Percentiles rank a stretch among this genome's conserved stretches.
Conservation (phyloP, 2,888 invertebrate genomes). For the Aporophyla nigra region DNA sequence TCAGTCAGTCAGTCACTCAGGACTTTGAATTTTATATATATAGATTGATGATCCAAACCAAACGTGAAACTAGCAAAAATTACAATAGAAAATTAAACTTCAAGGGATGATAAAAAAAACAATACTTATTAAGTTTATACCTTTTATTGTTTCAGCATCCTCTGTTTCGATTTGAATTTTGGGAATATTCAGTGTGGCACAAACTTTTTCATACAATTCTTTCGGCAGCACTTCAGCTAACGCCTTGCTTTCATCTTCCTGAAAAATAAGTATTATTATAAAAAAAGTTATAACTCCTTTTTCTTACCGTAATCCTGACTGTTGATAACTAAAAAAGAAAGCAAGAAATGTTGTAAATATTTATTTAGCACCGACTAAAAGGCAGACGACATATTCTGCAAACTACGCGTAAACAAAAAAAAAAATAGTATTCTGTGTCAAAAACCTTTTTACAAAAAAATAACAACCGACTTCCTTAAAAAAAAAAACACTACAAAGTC, state of each 20-base stretch:
- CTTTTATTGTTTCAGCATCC: conserved; percentile 60
- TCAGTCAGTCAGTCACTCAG: too few species aligned
- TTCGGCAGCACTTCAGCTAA: conserved; percentile 81
- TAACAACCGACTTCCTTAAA: too few species aligned
- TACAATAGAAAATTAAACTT: neutral
- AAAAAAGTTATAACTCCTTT: neutral
- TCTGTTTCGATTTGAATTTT: conserved; percentile 51
- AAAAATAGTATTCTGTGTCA: too few species aligned
- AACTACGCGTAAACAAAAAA: too few species aligned
- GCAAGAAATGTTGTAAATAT: neutral
- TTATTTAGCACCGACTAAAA: neutral
- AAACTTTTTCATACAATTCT: conserved; percentile 83
- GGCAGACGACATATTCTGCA: neutral
- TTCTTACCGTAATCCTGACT: conserved; percentile 59
- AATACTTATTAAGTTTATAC: conserved; percentile 61
- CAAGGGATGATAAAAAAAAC: neutral
- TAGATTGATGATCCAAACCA: neutral
- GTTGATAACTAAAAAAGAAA: neutral
- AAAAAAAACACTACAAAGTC: too few species aligned
- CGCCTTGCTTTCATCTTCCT: conserved; percentile 78
- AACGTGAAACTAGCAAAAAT: neutral
- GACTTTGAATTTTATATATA: too few species aligned
- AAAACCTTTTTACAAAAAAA: too few species aligned
- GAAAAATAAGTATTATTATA: conserved; percentile 28
- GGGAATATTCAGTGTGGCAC: conserved; percentile 79